Base-by-base conservation (phyloP, 2,113 vertebrate genomes). In the Cricetomys ansorgei region DNA sequence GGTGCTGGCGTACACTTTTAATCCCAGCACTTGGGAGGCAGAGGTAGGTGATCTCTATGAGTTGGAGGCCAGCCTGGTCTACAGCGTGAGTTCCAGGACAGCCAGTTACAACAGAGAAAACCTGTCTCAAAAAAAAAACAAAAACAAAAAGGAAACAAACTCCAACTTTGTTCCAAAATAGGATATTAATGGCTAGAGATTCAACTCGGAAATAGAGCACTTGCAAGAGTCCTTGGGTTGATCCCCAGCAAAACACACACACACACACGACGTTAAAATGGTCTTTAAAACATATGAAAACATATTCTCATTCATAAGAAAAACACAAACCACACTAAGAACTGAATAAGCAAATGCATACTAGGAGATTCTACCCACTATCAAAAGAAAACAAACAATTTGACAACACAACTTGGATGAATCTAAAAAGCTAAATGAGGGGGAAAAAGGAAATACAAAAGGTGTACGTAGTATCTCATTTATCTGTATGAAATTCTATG, bases 371-470 rank as follows among this genome's bases (percentile, higher is more conserved):
- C 80, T 62, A 62, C 57, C 57, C 57, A 43, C n/a, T 29, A 29
- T 59, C n/a, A 83, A 37, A 55, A 80, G 34, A 55, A n/a, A 57
- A 37, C 25, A n/a, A 57, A 37, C 25, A 25, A 64, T 31, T 40
- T 45, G 64, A 53, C 72, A 40, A 55, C 15, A 84, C n/a, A 89
- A 88, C 53, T 94, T 91, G 62, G 55, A 87, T 69, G 53, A 88
- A 64, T 77, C 55, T 65, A 62, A 84, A 88, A 93, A 95, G 76
- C 23, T 76, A 91, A 70, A 91, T 50, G 29, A 37, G 70, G 37
- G 67, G 27, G 34, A n/a, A 88, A 94, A 59, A 21, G n/a, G 31
- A 79, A n/a, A 79, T 57, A 89, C n/a, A 89, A 81, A 85, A 79
- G 67, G 77, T 90, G 45, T 70, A 57, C 48, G 70, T 31, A 67